These are phyloP conservation scores for Calameuta filiformis DNA, from an alignment of 2,888 invertebrate species.

Conservation along the genomic window DNA sequence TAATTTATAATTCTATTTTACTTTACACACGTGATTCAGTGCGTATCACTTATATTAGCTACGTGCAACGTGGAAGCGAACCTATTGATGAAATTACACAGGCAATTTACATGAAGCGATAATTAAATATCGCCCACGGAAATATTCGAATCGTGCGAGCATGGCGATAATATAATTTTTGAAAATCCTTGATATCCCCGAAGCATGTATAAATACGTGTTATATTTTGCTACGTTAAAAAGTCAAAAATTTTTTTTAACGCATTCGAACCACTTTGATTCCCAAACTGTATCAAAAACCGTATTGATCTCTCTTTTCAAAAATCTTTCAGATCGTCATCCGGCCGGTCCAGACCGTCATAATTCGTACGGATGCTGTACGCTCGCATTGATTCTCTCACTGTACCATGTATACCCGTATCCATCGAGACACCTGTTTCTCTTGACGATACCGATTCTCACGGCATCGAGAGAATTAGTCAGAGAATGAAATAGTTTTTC, in stretches of 20 bases:
- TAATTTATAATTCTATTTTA: neutral
- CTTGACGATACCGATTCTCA: neutral
- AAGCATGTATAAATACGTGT: no score
- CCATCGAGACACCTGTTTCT: neutral
- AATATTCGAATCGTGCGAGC: neutral
- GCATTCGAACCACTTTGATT: no score
- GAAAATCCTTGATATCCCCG: no score
- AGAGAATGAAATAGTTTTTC: slow-evolving; percentile 39
- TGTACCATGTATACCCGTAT: neutral
- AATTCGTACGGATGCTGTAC: neutral
- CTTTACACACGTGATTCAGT: neutral
- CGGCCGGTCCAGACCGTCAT: neutral
- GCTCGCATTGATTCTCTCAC: neutral
- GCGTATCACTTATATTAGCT: neutral
- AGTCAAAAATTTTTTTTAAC: no score
- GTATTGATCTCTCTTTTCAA: neutral
- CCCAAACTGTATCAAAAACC: no score
- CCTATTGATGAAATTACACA: neutral
- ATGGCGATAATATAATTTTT: no score
- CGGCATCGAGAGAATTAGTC: neutral
- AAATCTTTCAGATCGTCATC: neutral
- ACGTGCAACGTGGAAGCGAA: neutral
- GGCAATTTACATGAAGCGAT: neutral
- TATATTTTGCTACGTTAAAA: no score
- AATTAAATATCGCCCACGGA: neutral